A percentile compares a stretch with the other conserved stretches of the same genome.
Conservation (phyloP, 2,888 invertebrate species). For the Zaprionus bogoriensis region DNA sequence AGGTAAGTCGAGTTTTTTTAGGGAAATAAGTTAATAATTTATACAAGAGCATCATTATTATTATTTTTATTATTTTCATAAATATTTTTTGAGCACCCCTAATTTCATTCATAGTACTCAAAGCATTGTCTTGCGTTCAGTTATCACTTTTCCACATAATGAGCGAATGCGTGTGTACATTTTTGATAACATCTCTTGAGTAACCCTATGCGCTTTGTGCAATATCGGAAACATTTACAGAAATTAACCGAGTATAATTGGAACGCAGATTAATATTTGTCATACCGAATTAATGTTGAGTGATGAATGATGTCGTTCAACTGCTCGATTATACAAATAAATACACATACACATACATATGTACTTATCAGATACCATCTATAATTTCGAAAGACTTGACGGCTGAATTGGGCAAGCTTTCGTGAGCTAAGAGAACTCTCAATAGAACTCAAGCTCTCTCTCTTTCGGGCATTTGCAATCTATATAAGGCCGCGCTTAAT, state of each 20-base stretch:
- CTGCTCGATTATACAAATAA: neutral
- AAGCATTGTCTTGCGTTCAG: neutral
- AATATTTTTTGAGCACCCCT: neutral
- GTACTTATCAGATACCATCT: neutral
- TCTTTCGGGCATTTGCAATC: neutral
- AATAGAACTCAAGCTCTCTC: neutral
- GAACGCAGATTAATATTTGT: neutral
- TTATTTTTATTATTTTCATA: too few relatives aligned
- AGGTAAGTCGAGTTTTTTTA: conserved; percentile 62
- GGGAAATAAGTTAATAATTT: neutral
- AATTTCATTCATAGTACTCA: too few relatives aligned
- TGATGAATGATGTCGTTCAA: conserved; percentile 2
- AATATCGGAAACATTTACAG: neutral
- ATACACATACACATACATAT: neutral
- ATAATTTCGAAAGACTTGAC: neutral
- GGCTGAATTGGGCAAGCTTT: neutral
- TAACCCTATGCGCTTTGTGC: neutral
- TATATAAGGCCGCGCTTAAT: conserved; percentile 9
- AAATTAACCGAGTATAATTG: neutral
- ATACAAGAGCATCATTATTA: too few relatives aligned
- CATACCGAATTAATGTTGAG: neutral
- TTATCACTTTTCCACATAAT: neutral
- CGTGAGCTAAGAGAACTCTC: neutral
- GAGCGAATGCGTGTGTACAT: too few relatives aligned
- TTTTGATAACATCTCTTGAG: neutral